These are phyloP conservation scores for Falco rusticolus DNA, from an alignment of 2,797 vertebrate species.

Conservation along the genomic window DNA sequence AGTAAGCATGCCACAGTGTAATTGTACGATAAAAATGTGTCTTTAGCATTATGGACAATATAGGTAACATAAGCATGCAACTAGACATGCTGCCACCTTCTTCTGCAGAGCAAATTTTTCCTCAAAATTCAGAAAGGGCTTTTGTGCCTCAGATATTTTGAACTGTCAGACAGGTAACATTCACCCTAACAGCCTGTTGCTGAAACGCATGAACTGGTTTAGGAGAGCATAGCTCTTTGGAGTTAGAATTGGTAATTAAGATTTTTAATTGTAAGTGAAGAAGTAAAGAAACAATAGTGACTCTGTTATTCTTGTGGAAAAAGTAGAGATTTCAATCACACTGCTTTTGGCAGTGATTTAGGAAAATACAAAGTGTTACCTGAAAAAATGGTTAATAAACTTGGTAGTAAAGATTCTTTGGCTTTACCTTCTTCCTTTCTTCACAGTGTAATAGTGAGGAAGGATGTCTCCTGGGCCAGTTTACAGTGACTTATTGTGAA, in stretches of 20 bases:
- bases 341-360: not conserved
- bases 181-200: not conserved
- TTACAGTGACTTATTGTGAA: not conserved
- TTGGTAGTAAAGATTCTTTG: not conserved
- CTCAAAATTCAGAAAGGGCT: not conserved
- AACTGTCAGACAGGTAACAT: not conserved
- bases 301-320: not conserved
- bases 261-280: not conserved
- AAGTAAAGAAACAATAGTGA: not conserved
- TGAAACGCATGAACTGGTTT: not conserved
- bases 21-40: not conserved
- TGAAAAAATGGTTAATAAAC: not conserved
- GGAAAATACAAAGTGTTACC: not conserved
- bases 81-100: not conserved
- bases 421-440: not conserved
- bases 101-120: not conserved
- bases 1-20: not conserved
- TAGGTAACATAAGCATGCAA: not conserved
- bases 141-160: not conserved
- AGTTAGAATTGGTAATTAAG: not conserved
- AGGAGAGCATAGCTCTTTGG: not conserved
- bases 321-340: not conserved
- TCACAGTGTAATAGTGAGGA: not conserved
- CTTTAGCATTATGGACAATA: not conserved
- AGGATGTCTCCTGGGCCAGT: not conserved